These are phyloP conservation scores for Australoheros facetus DNA, from an alignment of 2,797 vertebrate genomes.

Conservation along the genomic window DNA sequence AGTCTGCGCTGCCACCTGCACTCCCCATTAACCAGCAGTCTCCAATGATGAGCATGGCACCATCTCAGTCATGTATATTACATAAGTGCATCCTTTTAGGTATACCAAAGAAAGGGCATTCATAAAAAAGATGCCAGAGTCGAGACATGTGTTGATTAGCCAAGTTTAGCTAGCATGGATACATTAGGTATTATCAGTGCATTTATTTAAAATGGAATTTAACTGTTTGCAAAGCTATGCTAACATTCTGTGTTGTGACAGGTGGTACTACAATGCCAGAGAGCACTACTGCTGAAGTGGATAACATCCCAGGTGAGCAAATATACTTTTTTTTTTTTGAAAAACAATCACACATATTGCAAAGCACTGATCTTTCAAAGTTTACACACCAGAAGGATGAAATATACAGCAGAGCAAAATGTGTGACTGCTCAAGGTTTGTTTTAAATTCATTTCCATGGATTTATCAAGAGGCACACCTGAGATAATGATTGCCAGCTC, in stretches of 20 bases:
- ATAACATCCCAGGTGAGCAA: slow-evolving; percentile 76
- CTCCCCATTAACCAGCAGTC: slow-evolving; percentile 70
- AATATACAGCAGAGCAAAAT: neutral
- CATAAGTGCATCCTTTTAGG: neutral
- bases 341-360: neutral
- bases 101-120: neutral
- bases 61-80: slow-evolving; percentile 30
- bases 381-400: neutral
- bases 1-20: slow-evolving; percentile 32
- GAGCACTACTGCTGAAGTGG: slow-evolving; percentile 72
- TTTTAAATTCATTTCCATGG: slow-evolving; percentile 24
- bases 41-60: slow-evolving; percentile 71
- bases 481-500: slow-evolving; percentile 43
- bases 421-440: slow-evolving; percentile 10
- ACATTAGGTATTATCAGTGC: slow-evolving; percentile 3
- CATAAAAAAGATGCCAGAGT: neutral
- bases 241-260: slow-evolving; percentile 54
- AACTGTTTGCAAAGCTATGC: neutral
- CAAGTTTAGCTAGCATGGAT: slow-evolving; percentile 22
- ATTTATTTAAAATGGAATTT: neutral
- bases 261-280: slow-evolving; percentile 71
- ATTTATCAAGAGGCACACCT: slow-evolving; percentile 26
- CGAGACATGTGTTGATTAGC: slow-evolving; percentile 1
- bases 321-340: neutral
- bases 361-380: neutral